These are phyloP conservation scores for Drosophila burlai DNA, from an alignment of 1,140 invertebrate genomes.

Conservation along the genomic window DNA sequence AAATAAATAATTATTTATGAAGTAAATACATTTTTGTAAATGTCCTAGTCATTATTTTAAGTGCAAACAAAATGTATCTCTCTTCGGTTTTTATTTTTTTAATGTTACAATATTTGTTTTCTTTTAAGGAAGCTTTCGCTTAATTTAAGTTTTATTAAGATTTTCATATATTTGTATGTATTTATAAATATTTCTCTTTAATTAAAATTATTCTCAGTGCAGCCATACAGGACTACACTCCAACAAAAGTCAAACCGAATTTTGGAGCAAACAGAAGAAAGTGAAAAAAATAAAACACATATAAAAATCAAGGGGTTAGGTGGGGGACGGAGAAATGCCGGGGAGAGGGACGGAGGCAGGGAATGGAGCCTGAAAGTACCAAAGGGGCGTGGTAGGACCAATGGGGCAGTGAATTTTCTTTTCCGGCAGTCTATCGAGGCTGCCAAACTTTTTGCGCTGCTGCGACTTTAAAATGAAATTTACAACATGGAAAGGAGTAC, in stretches of 20 bases:
- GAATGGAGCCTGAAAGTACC: constrained; percentile 7
- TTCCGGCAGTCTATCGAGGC: constrained; percentile 59
- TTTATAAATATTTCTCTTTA: neutral
- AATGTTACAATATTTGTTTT: neutral
- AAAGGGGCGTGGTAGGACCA: constrained; percentile 11
- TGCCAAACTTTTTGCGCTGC: constrained; percentile 58
- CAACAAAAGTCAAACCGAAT: constrained; percentile 30
- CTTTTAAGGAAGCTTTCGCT: neutral
- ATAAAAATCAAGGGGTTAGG: constrained; percentile 27
- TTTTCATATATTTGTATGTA: neutral
- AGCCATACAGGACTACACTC: constrained; percentile 8
- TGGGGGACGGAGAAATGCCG: neutral
- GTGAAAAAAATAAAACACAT: constrained; percentile 1
- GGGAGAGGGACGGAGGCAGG: neutral
- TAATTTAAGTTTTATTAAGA: neutral
- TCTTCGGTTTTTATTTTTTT: neutral
- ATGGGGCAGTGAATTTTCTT: constrained; percentile 38
- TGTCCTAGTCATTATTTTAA: neutral
- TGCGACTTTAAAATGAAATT: constrained; percentile 76
- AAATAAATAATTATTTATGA: no score
- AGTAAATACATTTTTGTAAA: no score
- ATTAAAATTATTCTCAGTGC: neutral
- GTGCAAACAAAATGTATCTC: neutral
- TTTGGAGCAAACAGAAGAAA: constrained; percentile 5
- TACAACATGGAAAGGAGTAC: constrained; percentile 59